Evolutionary conservation across 2,888 invertebrate genomes (phyloP), one percentile per base, ranked within the genome.

Genomic region (Sesamia inferens): DNA sequence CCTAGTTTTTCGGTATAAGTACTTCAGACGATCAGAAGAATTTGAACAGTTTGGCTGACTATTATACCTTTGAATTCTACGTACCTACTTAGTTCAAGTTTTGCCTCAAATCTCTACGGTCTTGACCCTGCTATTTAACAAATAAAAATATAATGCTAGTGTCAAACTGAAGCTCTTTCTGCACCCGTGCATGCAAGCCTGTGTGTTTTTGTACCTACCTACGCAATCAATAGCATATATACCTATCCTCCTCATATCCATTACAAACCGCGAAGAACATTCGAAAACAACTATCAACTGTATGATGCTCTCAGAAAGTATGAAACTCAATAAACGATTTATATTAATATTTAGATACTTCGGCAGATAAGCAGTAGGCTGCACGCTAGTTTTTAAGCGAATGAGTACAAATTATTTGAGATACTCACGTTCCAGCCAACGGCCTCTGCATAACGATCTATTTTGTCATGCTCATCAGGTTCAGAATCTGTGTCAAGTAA

Each of bases 371-470:
- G n/a, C 13, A 13, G 16, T 16, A 22, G 13, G 13, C 13, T 1
- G 22, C 6, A 42, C 54, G 13, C 55, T 48, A 63, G 63, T 19
- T 31, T 51, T 42, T 39, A 24, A 14, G 44, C 14, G 6, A 48
- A 58, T 42, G 8, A 47, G 6, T 47, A 62, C 22, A 76, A 68
- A 61, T 13, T 8, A 62, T 48, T 55, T 13, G 11, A 58, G 55
- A 77, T 44, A 97, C 98, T 98, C 94, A 98, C 98, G 92, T 98
- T 98, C 97, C 97, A 97, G 59, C 97, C 98, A 78, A 97, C 95
- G 22, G 97, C 97, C 85, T 97, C 97, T 22, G 96, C 96, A 85
- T 97, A 97, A 74, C 97, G 96, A 78, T 97, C 97, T 77, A 97
- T 93, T 85, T 97, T 97, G 76, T 97, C 97, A 61, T 96, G 96